Evolutionary conservation across 1,140 invertebrate genomes (phyloP), one percentile per base, ranked within the genome.

Genomic region (Drosophila nebulosa): DNA sequence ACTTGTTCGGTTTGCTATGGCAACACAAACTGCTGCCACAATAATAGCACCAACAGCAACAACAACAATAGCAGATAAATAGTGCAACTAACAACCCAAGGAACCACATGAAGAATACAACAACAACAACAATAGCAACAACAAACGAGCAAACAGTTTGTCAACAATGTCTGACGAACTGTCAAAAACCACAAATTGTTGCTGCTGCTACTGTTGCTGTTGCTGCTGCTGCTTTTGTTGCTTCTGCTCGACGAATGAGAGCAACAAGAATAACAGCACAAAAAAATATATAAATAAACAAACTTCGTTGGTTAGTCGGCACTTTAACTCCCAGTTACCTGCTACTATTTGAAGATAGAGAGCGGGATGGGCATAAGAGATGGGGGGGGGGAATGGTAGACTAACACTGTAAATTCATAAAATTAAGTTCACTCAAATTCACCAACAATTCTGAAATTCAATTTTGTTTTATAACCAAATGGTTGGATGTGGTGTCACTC

Each of bases 111-210:
- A 50, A 58, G 24, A 12, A 0, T 39, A 16, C 65, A 64, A 56
- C 27, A 61, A 39, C 12, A 76, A 64, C 30, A 50, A 35, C 63
- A 32, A 12, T 24, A 52, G 18, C 65, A 64, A 56, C 50, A 52
- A 39, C 14, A 76, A 62, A 69, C 60, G 70, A 85, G 71, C 73
- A 68, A 75, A 85, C 74, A 60, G 64, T 64, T 76, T 81, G 67
- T 69, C 74, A 81, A 86, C 83, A 74, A 64, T 72, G 69, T 71
- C 83, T 88, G 81, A 86, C 78, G 78, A 78, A 88, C 85, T 81
- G 83, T 88, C 81, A 71, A 50, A 78, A 68, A 66, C 78, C 83
- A 46, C 78, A 86, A 70, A 86, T 72, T 67, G 69, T 72, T 75
- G 39, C 16, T 46, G 9, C 16, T 46, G 39, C 39, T 21, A 46